Conservation (phyloP, 2,888 invertebrate species). For the Himalopsyche kuldschensis region DNA sequence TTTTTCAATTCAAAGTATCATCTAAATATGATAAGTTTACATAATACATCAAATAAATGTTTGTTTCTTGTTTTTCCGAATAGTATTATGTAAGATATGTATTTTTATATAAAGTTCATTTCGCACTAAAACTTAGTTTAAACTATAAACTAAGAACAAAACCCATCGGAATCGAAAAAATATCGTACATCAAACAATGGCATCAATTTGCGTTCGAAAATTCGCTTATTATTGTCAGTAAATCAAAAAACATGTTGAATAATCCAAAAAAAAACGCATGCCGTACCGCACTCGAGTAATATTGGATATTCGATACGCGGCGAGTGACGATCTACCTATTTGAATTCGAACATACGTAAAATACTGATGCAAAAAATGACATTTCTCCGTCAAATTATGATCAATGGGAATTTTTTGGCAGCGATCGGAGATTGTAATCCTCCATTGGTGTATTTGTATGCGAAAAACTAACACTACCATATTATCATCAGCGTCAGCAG, state of each 20-base stretch:
- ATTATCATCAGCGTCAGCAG: too few species aligned
- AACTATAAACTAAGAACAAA: neutral
- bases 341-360: neutral
- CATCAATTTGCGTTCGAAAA: neutral
- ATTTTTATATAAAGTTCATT: too few species aligned
- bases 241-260: neutral
- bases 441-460: neutral
- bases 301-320: neutral
- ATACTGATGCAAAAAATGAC: conserved; percentile 6
- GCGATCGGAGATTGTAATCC: neutral
- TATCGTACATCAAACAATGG: neutral
- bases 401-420: conserved; percentile 10
- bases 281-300: neutral
- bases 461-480: too few species aligned
- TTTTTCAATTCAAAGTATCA: too few species aligned
- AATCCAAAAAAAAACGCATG: neutral
- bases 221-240: neutral
- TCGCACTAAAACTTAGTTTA: too few species aligned
- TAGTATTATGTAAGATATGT: too few species aligned
- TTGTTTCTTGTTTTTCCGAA: too few species aligned
- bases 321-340: neutral
- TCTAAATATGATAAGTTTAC: too few species aligned
- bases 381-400: conserved; percentile 18
- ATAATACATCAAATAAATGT: too few species aligned
- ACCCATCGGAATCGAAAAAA: neutral